Percentiles rank a stretch among this genome's conserved stretches.
Conservation (phyloP, 2,113 vertebrate genomes). For the Daboia siamensis region DNA sequence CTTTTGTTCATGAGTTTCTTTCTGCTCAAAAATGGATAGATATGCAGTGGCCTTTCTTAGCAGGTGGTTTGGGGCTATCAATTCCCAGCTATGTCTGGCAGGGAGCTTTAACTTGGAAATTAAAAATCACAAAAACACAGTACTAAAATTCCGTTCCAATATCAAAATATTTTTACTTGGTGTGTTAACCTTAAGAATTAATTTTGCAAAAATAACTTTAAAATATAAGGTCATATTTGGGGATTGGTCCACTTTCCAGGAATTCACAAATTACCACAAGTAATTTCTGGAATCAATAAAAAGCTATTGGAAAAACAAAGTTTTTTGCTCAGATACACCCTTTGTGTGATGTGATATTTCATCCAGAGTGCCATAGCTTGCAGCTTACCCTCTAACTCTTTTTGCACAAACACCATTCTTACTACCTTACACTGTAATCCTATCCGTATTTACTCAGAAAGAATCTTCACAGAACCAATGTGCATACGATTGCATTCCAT, state of each 20-base stretch:
- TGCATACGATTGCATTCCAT: neutral
- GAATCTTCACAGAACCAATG: neutral
- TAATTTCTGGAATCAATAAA: neutral
- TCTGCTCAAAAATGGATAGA: neutral
- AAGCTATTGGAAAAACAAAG: constrained; percentile 19
- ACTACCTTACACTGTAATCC: neutral
- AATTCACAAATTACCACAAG: constrained; percentile 1
- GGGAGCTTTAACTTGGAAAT: neutral
- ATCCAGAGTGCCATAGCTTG: neutral
- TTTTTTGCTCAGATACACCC: neutral
- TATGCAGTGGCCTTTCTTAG: neutral
- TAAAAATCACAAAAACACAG: neutral
- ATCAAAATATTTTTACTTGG: neutral
- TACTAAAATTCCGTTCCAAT: neutral
- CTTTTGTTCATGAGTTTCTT: neutral
- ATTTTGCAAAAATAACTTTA: neutral
- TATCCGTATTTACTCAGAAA: neutral
- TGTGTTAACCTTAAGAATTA: neutral
- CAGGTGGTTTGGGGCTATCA: neutral
- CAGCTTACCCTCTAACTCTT: neutral
- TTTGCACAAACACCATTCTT: neutral
- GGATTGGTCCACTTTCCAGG: constrained; percentile 8
- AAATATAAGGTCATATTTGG: neutral
- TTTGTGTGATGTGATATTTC: neutral
- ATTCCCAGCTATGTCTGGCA: neutral